Base-by-base conservation (phyloP, 2,113 vertebrate species). In the Phodopus roborovskii region DNA sequence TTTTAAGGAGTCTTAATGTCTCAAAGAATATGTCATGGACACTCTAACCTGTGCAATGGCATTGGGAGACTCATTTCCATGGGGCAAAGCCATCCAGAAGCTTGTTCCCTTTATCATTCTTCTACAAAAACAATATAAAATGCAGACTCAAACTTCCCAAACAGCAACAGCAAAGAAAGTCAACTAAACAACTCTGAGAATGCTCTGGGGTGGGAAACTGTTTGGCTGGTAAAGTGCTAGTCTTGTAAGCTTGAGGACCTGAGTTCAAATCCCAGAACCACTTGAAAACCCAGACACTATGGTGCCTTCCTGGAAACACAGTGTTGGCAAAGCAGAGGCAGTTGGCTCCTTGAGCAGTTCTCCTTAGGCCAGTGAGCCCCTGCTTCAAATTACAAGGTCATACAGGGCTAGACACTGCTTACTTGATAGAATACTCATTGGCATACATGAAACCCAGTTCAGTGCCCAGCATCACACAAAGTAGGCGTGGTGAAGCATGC, bases 71-170 rank as follows among this genome's bases (percentile, higher is more conserved):
- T 77, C 11, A 86, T 84, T 88, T 91, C 36, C 45, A 70, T 42
- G n/a, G 19, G 53, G 22, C 30, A 15, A 36, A 58, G 42, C 8
- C 95, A 85, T 82, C 66, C 15, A 4, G 16, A 62, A 28, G 19
- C 20, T 28, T 45, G 12, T 66, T 70, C 4, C 36, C 15, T 84
- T 96, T 19, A 48, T 30, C 30, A n/a, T 7, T 64, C 74, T 68
- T 89, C 26, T 79, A 26, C n/a, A 28, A 92, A 79, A 90, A 60
- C 24, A 53, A 87, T 48, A 5, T 74, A 78, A 96, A 77, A 83
- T 78, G 1, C 0, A 4, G 17, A 13, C 16, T 17, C 15, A 4
- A 62, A 39, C 36, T 45, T 24, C n/a, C 33, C 26, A 11, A 26
- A 94, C 28, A n/a, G 75, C 74, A 92, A 42, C 26, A 39, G 39